Evolutionary conservation across 2,113 vertebrate species (phyloP).

Genomic region (Albula glossodonta): DNA sequence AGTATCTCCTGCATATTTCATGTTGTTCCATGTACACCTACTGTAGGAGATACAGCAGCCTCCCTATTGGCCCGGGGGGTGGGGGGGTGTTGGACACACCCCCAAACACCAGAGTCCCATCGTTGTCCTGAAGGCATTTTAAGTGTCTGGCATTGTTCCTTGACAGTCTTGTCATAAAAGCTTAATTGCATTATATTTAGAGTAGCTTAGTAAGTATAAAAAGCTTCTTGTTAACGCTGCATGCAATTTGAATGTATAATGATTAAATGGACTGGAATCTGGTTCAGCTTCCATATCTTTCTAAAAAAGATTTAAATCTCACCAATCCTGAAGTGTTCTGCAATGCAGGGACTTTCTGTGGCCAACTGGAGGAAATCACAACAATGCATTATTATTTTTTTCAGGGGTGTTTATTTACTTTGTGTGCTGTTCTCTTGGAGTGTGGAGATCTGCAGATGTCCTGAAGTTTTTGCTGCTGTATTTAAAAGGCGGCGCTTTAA

Average conservation of each 20-base stretch:
- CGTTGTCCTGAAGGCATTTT: constrained; percentile 66
- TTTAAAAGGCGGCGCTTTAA: neutral
- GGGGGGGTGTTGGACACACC: constrained; percentile 31
- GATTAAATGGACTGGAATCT: neutral
- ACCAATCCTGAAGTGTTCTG: neutral
- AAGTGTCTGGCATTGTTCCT: constrained; percentile 65
- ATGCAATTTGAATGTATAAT: neutral
- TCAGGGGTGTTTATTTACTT: neutral
- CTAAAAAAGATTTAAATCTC: neutral
- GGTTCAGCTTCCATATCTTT: neutral
- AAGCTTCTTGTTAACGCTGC: neutral
- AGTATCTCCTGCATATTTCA: constrained; percentile 63
- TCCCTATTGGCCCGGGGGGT: neutral
- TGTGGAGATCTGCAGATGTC: neutral
- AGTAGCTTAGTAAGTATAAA: constrained; percentile 33
- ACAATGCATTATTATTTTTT: neutral
- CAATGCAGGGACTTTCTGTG: neutral
- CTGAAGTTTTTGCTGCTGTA: neutral
- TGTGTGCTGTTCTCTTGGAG: neutral
- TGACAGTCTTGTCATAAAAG: constrained; percentile 54
- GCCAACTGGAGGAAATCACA: neutral
- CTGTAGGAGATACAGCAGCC: neutral
- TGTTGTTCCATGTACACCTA: constrained; percentile 33
- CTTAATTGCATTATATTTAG: constrained; percentile 52
- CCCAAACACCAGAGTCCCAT: constrained; percentile 61